Evolutionary conservation across 2,888 invertebrate species (phyloP), one percentile per base, ranked within the genome.

Genomic region (Drosophila phalerata): DNA sequence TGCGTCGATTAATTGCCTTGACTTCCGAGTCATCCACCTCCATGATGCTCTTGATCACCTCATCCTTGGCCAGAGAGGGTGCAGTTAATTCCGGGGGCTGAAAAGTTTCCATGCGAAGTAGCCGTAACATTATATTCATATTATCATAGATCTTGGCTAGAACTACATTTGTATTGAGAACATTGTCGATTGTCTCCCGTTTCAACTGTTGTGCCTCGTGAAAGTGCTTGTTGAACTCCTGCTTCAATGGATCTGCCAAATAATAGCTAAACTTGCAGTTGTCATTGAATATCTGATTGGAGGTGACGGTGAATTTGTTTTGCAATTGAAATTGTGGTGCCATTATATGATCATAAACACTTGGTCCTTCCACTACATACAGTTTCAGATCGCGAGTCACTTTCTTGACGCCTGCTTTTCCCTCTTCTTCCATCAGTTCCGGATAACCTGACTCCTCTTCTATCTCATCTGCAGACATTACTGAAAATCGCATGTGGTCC

Each of bases 11-110:
- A 4, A 90, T 69, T 0, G 91, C 91, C 52, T 85, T 90, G 5
- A 91, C 78, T 57, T 91, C 91, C 0, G 90, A 91, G 11, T 91
- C 91, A 55, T 90, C 86, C 5, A 91, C 91, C 64, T 91, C 74
- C 81, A 91, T 69, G 11, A 91, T 91, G n/a, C 73, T 73, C 34
- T 86, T 84, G 32, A 91, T 73, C 0, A 90, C 81, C 68, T 91
- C 91, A 53, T 91, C 91, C 32, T 82, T 88, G 57, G 70, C 75
- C 77, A 90, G 74, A 5, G 55, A 34, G 0, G 91, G 90, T 15
- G 80, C 69, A 0, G 73, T 74, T 0, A 91, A 63, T 4, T 69
- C 58, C 0, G 83, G 81, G 1, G 80, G 75, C 11, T 40, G 17
- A n/a, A 90, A 88, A 10, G 65, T 56, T 0, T 82, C 78, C 86